A percentile compares a stretch with the other conserved stretches of the same genome.
Evolutionary conservation across 2,113 vertebrate species (phyloP).

Genomic region (Scartelaos histophorus): DNA sequence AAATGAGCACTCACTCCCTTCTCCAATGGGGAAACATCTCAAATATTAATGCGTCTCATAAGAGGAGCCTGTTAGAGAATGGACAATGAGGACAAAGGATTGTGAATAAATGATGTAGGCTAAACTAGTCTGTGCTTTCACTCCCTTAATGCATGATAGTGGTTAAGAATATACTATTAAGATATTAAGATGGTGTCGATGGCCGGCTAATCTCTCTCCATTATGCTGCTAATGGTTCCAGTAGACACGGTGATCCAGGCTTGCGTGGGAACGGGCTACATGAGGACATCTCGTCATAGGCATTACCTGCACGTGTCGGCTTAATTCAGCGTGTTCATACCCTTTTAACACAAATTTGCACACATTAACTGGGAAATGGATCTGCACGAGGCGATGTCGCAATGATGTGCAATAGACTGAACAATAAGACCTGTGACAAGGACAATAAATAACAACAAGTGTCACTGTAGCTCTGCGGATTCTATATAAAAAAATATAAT

Average conservation of each 20-base stretch:
- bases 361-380: neutral
- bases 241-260: neutral
- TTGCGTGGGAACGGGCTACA: neutral
- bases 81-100: constrained; percentile 45
- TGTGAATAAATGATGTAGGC: constrained; percentile 57
- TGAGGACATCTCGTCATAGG: neutral
- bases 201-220: neutral
- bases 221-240: neutral
- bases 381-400: neutral
- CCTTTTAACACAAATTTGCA: constrained; percentile 7
- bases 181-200: constrained; percentile 21
- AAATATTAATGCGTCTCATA: constrained; percentile 63
- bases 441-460: neutral
- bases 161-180: constrained; percentile 18
- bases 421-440: neutral
- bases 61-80: constrained; percentile 37
- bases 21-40: constrained; percentile 51
- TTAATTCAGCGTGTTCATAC: constrained; percentile 1
- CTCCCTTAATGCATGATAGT: constrained; percentile 40
- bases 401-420: neutral
- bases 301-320: constrained; percentile 5
- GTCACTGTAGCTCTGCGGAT: neutral
- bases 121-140: constrained; percentile 38
- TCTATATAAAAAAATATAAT: too few relatives aligned
- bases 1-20: constrained; percentile 55